phyloP scores from a whole-genome alignment of 2,888 invertebrate species.

The Glaucopsyche alexis region DNA sequence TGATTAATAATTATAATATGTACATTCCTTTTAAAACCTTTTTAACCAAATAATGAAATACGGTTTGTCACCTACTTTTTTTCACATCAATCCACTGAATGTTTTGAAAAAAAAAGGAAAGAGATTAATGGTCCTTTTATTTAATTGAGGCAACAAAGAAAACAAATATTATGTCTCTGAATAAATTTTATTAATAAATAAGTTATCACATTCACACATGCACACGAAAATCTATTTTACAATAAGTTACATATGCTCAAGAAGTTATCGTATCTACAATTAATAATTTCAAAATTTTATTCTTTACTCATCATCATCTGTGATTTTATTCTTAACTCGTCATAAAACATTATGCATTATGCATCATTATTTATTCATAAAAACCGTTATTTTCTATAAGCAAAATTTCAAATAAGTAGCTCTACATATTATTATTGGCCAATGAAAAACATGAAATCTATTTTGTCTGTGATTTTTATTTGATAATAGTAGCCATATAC shows the following conservation, averaged over 20 bases:
- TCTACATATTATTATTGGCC: no score
- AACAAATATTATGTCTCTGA: constrained; percentile 32
- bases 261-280: not conserved
- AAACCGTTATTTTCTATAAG: no score
- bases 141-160: not conserved
- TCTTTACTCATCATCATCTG: not conserved
- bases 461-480: no score
- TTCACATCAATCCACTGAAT: not conserved
- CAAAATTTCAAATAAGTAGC: no score
- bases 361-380: no score
- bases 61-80: not conserved
- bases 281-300: not conserved
- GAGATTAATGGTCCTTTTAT: no score
- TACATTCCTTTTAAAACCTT: no score
- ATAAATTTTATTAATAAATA: constrained; percentile 23
- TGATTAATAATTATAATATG: no score
- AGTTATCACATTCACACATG: constrained; percentile 24
- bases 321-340: no score
- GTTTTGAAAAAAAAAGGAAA: not conserved
- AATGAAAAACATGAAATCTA: no score
- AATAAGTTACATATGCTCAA: constrained; percentile 16
- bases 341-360: no score
- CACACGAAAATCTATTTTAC: constrained; percentile 20
- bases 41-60: not conserved
- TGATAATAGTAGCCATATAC: no score